phyloP scores from a whole-genome alignment of 1,140 invertebrate species.

The Drosophila novamexicana region DNA sequence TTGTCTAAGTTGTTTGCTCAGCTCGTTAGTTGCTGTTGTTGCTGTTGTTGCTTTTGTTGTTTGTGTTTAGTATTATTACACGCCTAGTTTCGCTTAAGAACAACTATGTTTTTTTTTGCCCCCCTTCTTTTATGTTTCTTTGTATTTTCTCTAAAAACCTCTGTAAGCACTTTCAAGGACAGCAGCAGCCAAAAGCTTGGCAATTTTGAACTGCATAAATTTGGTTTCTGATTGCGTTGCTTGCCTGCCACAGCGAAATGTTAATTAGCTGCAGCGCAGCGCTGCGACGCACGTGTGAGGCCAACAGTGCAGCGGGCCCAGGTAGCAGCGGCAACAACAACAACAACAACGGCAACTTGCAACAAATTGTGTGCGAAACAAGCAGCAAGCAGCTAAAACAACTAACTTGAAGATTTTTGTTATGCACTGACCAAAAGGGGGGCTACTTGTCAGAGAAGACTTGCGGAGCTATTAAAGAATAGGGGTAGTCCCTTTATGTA shows the following conservation, averaged over 20 bases:
- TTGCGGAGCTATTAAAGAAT: too few species aligned
- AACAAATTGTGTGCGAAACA: conserved; percentile 63
- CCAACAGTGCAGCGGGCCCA: conserved; percentile 26
- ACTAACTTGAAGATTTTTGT: conserved; percentile 21
- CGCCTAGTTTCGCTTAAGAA: conserved; percentile 26
- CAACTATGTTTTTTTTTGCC: background rate
- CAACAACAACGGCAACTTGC: conserved; percentile 28
- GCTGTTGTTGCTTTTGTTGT: conserved; percentile 6
- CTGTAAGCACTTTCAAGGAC: conserved; percentile 51
- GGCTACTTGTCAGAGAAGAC: background rate
- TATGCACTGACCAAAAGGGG: conserved; percentile 2
- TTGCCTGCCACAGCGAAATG: conserved; percentile 56
- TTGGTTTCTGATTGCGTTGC: conserved; percentile 61
- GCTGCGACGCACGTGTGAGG: conserved; percentile 58
- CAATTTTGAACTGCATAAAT: conserved; percentile 57
- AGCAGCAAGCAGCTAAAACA: conserved; percentile 25
- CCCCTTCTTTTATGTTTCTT: background rate
- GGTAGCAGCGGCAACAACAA: background rate
- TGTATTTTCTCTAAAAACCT: background rate
- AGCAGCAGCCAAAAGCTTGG: conserved; percentile 45
- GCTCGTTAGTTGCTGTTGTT: conserved; percentile 29
- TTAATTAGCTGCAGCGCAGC: conserved; percentile 66
- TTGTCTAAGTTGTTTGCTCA: conserved; percentile 35
- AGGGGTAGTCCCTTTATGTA: too few species aligned
- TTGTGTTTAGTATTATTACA: conserved; percentile 26